phyloP scores from a whole-genome alignment of 2,888 invertebrate genomes.

The Pecten maximus region DNA sequence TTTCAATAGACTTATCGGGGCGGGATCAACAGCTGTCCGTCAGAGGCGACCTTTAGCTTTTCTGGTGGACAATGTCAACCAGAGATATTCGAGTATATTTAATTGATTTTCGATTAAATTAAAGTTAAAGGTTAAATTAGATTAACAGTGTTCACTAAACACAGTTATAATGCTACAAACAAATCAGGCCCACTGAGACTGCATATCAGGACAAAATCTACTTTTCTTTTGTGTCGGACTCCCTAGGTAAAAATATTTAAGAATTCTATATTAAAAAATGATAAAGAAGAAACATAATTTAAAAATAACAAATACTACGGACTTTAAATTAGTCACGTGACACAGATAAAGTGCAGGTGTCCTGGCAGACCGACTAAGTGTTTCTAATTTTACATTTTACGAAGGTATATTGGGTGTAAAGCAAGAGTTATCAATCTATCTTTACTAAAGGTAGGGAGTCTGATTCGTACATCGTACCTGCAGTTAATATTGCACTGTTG shows the following conservation, averaged over 20 bases:
- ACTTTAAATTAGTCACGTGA: slow-evolving; percentile 25
- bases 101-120: slow-evolving; percentile 24
- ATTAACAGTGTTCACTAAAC: not conserved
- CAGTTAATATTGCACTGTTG: too few species aligned
- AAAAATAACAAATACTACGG: slow-evolving; percentile 14
- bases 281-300: not conserved
- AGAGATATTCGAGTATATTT: slow-evolving; percentile 12
- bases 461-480: too few species aligned
- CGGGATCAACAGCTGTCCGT: slow-evolving; percentile 2
- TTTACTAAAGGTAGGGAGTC: too few species aligned
- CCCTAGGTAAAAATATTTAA: not conserved
- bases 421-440: too few species aligned
- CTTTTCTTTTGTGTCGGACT: not conserved
- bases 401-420: not conserved
- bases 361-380: not conserved
- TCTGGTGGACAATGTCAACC: not conserved
- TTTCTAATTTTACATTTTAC: not conserved
- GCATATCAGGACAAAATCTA: slow-evolving; percentile 1
- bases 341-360: slow-evolving; percentile 6
- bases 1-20: slow-evolving; percentile 27
- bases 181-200: not conserved
- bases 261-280: not conserved
- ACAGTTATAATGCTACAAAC: not conserved
- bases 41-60: not conserved
- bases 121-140: slow-evolving; percentile 28